Percentiles rank a stretch among this genome's conserved stretches.
These are phyloP conservation scores for Pteruthius melanotis DNA, from an alignment of 2,113 vertebrate genomes.

Conservation along the genomic window DNA sequence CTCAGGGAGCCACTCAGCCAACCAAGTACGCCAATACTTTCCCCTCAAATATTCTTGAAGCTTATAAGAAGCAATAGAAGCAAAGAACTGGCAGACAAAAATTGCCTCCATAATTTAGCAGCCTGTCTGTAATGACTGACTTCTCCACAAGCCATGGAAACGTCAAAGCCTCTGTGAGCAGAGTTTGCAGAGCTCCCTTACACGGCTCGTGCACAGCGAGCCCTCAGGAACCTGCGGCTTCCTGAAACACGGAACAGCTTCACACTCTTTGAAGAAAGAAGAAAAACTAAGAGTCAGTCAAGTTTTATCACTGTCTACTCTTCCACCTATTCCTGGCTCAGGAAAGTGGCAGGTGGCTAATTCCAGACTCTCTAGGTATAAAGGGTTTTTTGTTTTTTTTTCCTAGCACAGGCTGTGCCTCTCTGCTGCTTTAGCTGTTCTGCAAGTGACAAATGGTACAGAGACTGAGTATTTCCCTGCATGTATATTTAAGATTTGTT, in stretches of 20 bases:
- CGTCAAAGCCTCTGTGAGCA: not conserved
- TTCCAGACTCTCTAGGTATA: not conserved
- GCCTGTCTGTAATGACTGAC: not conserved
- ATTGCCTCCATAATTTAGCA: slow-evolving; percentile 17
- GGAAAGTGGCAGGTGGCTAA: not conserved
- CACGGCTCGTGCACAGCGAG: not conserved
- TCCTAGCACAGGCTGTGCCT: not conserved
- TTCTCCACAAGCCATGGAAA: not conserved
- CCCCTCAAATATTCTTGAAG: not conserved
- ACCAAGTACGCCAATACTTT: not conserved
- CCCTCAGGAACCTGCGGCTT: not conserved
- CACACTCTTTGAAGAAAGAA: not conserved
- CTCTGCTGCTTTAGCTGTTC: not conserved
- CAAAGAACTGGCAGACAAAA: slow-evolving; percentile 13
- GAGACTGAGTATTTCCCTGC: not conserved
- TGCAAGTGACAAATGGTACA: not conserved
- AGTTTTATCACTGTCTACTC: not conserved
- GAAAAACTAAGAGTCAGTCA: not conserved
- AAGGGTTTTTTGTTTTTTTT: not conserved
- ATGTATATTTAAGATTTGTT: not conserved
- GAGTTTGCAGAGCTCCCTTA: not conserved
- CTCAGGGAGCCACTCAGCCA: not conserved
- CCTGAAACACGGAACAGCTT: not conserved
- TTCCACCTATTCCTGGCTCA: not conserved
- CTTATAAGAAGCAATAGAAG: not conserved